Base-by-base conservation (phyloP, 2,888 invertebrate genomes). In the Lumbricus terrestris region DNA sequence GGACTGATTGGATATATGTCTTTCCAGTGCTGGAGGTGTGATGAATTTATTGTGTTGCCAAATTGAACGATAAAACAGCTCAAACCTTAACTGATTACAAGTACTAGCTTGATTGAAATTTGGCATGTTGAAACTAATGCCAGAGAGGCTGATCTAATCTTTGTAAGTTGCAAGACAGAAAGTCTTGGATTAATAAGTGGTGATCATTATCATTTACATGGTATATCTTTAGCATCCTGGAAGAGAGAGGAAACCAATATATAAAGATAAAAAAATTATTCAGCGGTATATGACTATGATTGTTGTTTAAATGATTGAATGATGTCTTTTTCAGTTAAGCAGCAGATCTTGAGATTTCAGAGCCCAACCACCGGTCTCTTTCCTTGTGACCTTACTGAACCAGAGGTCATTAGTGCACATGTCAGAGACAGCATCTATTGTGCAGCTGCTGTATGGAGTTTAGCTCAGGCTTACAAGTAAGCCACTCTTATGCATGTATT, bases 341-440 rank as follows among this genome's bases (percentile, higher is more conserved):
- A 92, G 34, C 99, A 99, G 95, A 95, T 99, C 90, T 95, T 99
- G 88, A 96, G 97, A 90, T 97, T 97, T 95, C 99, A 99, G 96
- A 98, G 98, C 95, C 97, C 97, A 88, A 98, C 98, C 90, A 97
- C 97, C 83, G 99, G 99, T 0, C 95, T 99, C 37, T 99, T 98
- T 95, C 99, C 99, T 5, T 97, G 93, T 94, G 97, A 94, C 97
- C 91, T 92, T 29, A 92, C 92, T 42, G 92, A 93, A 88, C 97
- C 90, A 96, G 96, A 90, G 97, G 98, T 93, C 96, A 96, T 97
- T 91, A 97, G 97, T 15, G 98, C 98, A 94, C 97, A 98, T 85
- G 96, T 98, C 89, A 94, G 96, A 92, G 99, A 99, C 94, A 98
- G 98, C 95, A 97, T 99, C 93, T 99, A 99, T 95, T 99, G 99